Evolutionary conservation across 2,888 invertebrate genomes (phyloP), one percentile per base, ranked within the genome.

Genomic region (Muschampia plurimacula): DNA sequence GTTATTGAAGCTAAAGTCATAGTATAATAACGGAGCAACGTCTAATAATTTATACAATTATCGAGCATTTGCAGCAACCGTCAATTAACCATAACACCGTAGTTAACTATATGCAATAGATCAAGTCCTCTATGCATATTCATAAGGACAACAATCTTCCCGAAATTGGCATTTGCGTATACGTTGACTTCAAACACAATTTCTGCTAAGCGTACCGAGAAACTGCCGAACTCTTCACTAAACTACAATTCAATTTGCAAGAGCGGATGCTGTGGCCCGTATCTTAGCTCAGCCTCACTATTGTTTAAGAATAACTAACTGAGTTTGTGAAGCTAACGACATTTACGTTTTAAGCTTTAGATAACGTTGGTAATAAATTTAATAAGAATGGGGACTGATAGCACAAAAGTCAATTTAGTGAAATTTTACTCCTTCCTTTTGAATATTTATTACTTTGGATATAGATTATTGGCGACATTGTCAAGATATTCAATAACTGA

Each of bases 181-280:
- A 28, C 59, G 65, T 71, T 65, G 66, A 66, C 66, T 60, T 52
- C 60, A 66, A 71, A 71, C 49, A 66, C 60, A 71, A 71, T 66
- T 71, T 71, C 65, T 66, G 71, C 52, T 66, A 46, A 71, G 71
- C 60, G 71, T 28, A 52, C 71, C 71, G 66, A 66, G 71, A 66
- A 66, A 66, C 60, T 66, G 71, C 66, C 60, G 71, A 71, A 66
- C 60, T 71, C 71, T 71, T 71, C 60, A 66, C 60, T 60, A 66
- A 71, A 71, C 49, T 71, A 49, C 66, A 71, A 71, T 71, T 71
- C 71, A 71, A 60, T 71, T 71, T 71, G 71, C 52, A 66, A 71
- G 60, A 66, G 60, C 66, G 71, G 71, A 71, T 71, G 71, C 49
- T 52, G 60, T 66, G 59, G 60, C 66, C 22, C 66, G 66, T 49